Evolutionary conservation across 2,797 vertebrate genomes (phyloP).

Genomic region (Merluccius polli): DNA sequence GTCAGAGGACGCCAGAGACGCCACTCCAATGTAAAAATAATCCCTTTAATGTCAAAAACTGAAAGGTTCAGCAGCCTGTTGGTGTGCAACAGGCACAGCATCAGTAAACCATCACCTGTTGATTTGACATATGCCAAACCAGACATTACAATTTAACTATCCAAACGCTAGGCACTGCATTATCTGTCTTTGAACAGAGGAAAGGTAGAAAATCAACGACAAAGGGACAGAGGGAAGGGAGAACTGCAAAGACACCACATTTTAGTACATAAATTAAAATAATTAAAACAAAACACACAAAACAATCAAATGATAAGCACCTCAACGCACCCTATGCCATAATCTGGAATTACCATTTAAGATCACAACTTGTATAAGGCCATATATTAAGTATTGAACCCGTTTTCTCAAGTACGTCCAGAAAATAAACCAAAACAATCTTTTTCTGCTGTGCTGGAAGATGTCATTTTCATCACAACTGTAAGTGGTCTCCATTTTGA

Average conservation of each 20-base stretch:
- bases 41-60: not conserved
- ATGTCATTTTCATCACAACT: slow-evolving; percentile 17
- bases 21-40: not conserved
- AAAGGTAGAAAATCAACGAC: not conserved
- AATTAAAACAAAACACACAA: slow-evolving; percentile 25
- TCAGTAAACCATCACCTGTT: slow-evolving; percentile 2
- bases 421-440: slow-evolving; percentile 13
- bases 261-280: slow-evolving; percentile 30
- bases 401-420: slow-evolving; percentile 7
- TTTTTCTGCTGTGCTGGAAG: slow-evolving; percentile 24
- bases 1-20: not conserved
- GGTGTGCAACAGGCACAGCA: not conserved
- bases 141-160: not conserved
- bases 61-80: not conserved
- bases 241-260: slow-evolving; percentile 3
- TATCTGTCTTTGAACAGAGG: slow-evolving; percentile 4
- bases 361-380: slow-evolving; percentile 4
- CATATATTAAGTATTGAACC: slow-evolving; percentile 3
- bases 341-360: slow-evolving; percentile 1
- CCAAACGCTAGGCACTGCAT: slow-evolving; percentile 34
- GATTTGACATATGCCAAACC: slow-evolving; percentile 6
- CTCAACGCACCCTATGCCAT: slow-evolving; percentile 29
- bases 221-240: not conserved
- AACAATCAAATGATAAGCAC: slow-evolving; percentile 30
- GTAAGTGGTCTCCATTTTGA: not conserved